Evolutionary conservation across 2,888 invertebrate species (phyloP).

Genomic region (Erebia aethiops): DNA sequence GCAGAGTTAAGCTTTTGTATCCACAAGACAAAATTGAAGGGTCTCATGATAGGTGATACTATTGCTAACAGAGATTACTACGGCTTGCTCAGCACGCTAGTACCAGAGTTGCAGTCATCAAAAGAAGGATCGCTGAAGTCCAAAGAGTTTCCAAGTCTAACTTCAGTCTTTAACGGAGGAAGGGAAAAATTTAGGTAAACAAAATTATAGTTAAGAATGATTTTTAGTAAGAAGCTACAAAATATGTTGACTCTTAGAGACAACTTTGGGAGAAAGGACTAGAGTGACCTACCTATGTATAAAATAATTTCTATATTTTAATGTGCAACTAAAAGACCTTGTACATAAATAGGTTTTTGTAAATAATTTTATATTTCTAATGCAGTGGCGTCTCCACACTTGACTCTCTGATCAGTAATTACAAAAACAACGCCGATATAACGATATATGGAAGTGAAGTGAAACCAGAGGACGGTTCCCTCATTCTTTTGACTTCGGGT

Average conservation of each 20-base stretch:
- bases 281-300: too few relatives aligned
- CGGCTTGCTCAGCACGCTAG: conserved; percentile 79
- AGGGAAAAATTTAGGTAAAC: conserved; percentile 78
- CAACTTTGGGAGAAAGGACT: too few relatives aligned
- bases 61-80: conserved; percentile 88
- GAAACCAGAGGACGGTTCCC: conserved; percentile 87
- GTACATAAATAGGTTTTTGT: too few relatives aligned
- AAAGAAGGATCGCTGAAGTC: conserved; percentile 76
- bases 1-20: conserved; percentile 89
- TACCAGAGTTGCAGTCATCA: conserved; percentile 81
- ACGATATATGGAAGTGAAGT: conserved; percentile 79
- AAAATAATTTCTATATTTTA: too few relatives aligned
- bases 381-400: conserved; percentile 63
- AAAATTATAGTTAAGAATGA: not conserved
- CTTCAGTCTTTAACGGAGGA: conserved; percentile 81
- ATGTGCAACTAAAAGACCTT: too few relatives aligned
- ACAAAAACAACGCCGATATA: conserved; percentile 52
- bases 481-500: conserved; percentile 92
- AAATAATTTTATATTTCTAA: conserved; percentile 27
- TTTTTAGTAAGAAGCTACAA: too few relatives aligned
- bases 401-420: conserved; percentile 54
- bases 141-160: conserved; percentile 76
- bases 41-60: conserved; percentile 85
- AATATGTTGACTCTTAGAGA: too few relatives aligned
- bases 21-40: conserved; percentile 87